phyloP scores from a whole-genome alignment of 2,113 vertebrate species.

The Elgaria multicarinata region DNA sequence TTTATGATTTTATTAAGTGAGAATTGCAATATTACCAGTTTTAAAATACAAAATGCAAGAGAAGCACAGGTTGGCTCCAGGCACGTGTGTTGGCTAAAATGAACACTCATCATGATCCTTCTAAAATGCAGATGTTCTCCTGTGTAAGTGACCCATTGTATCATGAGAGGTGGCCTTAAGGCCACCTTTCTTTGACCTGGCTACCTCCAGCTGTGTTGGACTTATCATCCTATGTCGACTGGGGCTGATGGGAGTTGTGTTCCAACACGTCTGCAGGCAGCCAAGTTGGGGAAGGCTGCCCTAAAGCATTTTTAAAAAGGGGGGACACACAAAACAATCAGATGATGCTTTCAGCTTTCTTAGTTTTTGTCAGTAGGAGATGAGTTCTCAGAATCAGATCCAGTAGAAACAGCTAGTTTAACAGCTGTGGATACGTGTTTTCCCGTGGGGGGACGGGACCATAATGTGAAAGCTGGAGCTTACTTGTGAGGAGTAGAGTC shows the following conservation, averaged over 20 bases:
- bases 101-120: not conserved
- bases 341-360: constrained; percentile 15
- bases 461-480: not conserved
- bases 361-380: constrained; percentile 9
- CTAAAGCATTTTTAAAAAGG: constrained; percentile 15
- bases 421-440: constrained; percentile 43
- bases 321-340: not conserved
- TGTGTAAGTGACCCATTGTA: not conserved
- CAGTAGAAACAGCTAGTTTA: constrained; percentile 39
- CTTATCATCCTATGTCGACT: not conserved
- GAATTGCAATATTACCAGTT: not conserved
- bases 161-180: not conserved
- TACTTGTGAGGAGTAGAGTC: constrained; percentile 43
- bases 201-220: no score
- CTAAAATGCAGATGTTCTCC: constrained; percentile 1
- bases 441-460: constrained; percentile 17
- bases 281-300: not conserved
- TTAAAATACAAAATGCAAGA: no score
- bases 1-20: not conserved
- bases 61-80: no score
- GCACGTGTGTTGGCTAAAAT: no score
- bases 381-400: not conserved
- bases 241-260: not conserved
- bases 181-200: no score
- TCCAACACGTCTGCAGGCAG: not conserved